These are phyloP conservation scores for Bicyclus anynana DNA, from an alignment of 1,140 invertebrate genomes.

Conservation along the genomic window DNA sequence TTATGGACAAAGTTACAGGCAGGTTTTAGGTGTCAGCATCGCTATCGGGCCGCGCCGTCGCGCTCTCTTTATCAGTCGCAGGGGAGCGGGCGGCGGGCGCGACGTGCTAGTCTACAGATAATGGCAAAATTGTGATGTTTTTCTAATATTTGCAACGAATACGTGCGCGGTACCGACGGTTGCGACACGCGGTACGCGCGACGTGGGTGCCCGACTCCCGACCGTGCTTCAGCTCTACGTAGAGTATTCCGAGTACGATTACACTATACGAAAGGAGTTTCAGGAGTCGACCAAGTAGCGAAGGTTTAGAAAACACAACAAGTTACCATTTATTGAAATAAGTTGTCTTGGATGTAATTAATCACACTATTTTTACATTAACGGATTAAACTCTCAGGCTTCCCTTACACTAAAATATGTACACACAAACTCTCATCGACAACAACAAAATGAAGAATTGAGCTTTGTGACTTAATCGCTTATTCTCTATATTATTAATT, in stretches of 20 bases:
- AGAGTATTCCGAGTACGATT: conserved; percentile 8
- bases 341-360: conserved; percentile 35
- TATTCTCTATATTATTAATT: conserved; percentile 43
- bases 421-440: conserved; percentile 70
- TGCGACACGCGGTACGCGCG: conserved; percentile 22
- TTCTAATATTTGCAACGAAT: conserved; percentile 45
- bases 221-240: neutral
- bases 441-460: conserved; percentile 64
- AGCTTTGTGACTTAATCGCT: conserved; percentile 65
- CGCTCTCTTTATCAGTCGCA: conserved; percentile 68
- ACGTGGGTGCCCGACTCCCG: conserved; percentile 15
- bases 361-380: conserved; percentile 51
- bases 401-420: conserved; percentile 71
- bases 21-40: conserved; percentile 49
- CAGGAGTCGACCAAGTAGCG: conserved; percentile 19
- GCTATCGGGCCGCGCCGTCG: conserved; percentile 54
- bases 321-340: conserved; percentile 27
- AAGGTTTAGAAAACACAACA: conserved; percentile 7
- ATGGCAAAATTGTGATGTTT: conserved; percentile 75
- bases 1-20: conserved; percentile 70
- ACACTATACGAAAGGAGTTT: conserved; percentile 12
- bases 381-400: conserved; percentile 61
- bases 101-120: conserved; percentile 46
- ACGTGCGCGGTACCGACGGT: conserved; percentile 14
- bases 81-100: conserved; percentile 52